phyloP scores from a whole-genome alignment of 2,888 invertebrate species.

The Drosophila percnosoma region DNA sequence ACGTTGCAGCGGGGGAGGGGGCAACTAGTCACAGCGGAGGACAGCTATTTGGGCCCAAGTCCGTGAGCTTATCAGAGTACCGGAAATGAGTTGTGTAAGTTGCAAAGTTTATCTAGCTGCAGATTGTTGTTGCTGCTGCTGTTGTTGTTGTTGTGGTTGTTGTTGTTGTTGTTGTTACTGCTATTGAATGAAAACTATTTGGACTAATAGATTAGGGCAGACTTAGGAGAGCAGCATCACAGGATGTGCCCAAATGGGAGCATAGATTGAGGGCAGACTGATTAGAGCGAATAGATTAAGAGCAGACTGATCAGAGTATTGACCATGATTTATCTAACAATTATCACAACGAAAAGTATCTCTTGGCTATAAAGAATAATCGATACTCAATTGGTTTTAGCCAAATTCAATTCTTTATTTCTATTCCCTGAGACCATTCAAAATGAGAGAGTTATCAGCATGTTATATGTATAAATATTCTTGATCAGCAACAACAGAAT shows the following conservation, averaged over 20 bases:
- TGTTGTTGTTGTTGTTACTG: slow-evolving; percentile 15
- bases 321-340: not conserved
- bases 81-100: slow-evolving; percentile 77
- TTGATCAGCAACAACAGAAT: too few relatives aligned
- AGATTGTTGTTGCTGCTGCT: slow-evolving; percentile 15
- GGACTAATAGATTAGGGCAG: slow-evolving; percentile 31
- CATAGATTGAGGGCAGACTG: not conserved
- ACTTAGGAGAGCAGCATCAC: not conserved
- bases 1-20: not conserved
- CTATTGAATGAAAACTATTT: slow-evolving; percentile 36
- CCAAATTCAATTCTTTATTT: not conserved
- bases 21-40: not conserved
- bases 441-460: too few relatives aligned
- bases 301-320: not conserved
- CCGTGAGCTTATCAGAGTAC: slow-evolving; percentile 62
- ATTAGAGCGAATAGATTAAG: not conserved
- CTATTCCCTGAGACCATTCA: not conserved
- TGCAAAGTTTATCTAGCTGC: slow-evolving; percentile 66
- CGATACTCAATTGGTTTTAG: not conserved
- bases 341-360: not conserved
- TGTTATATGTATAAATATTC: not conserved
- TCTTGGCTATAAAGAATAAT: not conserved
- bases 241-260: not conserved
- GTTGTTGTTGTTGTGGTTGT: not conserved
- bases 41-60: slow-evolving; percentile 25